Percentiles rank a stretch among this genome's conserved stretches.
These are phyloP conservation scores for Theristicus caerulescens DNA, from an alignment of 2,113 vertebrate genomes.

Conservation along the genomic window DNA sequence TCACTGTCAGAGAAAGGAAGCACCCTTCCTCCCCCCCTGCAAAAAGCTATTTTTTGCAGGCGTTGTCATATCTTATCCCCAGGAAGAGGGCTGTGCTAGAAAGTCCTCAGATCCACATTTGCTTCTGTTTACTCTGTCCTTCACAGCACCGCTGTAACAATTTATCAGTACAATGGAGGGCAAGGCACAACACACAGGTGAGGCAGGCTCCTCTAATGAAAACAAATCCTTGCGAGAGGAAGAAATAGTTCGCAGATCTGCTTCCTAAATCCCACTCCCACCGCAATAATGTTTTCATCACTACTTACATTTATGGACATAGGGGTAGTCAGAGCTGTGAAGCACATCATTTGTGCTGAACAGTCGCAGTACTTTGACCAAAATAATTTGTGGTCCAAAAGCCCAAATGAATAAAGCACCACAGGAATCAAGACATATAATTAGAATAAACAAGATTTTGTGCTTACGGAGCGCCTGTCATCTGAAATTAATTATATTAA, in stretches of 20 bases:
- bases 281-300: background rate
- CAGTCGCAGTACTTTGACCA: background rate
- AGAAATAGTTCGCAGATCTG: background rate
- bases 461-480: background rate
- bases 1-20: conserved; percentile 21
- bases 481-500: background rate
- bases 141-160: background rate
- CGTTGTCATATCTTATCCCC: conserved; percentile 24
- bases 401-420: background rate
- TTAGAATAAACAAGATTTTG: conserved; percentile 35
- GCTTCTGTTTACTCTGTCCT: background rate
- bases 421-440: background rate
- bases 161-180: background rate
- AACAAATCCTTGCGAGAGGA: background rate
- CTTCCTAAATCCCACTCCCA: conserved; percentile 2
- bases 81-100: conserved; percentile 17
- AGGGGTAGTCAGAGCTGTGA: background rate
- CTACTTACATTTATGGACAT: background rate
- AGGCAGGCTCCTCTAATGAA: background rate
- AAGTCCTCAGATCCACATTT: background rate
- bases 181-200: background rate
- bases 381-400: conserved; percentile 18
- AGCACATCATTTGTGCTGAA: background rate
- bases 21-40: background rate
- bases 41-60: conserved; percentile 43